Evolutionary conservation across 2,888 invertebrate genomes (phyloP).

Genomic region (Junonia oenone): DNA sequence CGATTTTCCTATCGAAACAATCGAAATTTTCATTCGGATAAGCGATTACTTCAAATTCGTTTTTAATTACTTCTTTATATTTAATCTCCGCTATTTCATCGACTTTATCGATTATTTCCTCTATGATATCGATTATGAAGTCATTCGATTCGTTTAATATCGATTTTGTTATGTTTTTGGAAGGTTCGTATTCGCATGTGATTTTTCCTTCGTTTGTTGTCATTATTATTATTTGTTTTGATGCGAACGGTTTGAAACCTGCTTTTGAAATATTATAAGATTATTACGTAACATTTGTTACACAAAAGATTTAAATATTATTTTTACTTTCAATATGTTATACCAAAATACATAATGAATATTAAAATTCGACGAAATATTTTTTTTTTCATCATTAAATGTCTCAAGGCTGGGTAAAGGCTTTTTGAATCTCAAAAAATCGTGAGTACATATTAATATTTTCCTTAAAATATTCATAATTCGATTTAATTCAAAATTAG

Average conservation of each 20-base stretch:
- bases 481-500: too few relatives aligned
- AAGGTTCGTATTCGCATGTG: constrained; percentile 38
- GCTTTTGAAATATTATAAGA: too few relatives aligned
- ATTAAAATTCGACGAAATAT: too few relatives aligned
- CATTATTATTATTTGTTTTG: constrained; percentile 59
- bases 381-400: too few relatives aligned
- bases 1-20: constrained; percentile 34
- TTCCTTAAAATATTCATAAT: too few relatives aligned
- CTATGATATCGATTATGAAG: constrained; percentile 43
- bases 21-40: constrained; percentile 35
- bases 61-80: constrained; percentile 27
- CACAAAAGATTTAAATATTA: too few relatives aligned
- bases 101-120: constrained; percentile 53
- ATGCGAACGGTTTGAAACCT: constrained; percentile 68
- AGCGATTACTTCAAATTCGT: constrained; percentile 55
- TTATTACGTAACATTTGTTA: too few relatives aligned
- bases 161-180: not conserved
- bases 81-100: constrained; percentile 39
- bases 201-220: constrained; percentile 49
- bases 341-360: too few relatives aligned
- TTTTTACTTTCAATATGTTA: too few relatives aligned
- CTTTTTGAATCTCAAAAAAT: too few relatives aligned
- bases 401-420: too few relatives aligned
- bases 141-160: constrained; percentile 29
- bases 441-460: too few relatives aligned